Evolutionary conservation across 2,888 invertebrate species (phyloP), one percentile per base, ranked within the genome.

Genomic region (Epinotia bilunana): DNA sequence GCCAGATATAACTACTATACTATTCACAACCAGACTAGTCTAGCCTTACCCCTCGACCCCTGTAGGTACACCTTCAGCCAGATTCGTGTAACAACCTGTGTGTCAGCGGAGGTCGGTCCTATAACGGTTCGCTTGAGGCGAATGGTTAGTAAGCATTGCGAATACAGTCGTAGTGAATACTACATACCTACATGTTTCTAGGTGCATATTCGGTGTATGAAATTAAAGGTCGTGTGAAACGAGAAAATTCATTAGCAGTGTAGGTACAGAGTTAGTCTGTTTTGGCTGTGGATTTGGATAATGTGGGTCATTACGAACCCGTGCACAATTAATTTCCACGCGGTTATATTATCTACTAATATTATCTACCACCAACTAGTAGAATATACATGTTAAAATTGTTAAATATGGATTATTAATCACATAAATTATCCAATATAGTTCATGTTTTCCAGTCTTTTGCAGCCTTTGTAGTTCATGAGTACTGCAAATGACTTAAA

Each of bases 1-100:
- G 43, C 57, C 72, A 12, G 23, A 57, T 57, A 57, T 63, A 70
- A 60, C 60, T 33, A 49, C 13, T 49, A 49, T 49, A n/a, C n/a
- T 53, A 53, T 53, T n/a, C 53, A 53, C 16, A 53, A 53, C n/a
- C 53, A n/a, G n/a, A 16, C 53, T 53, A n/a, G 53, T n/a, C 53
- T 53, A 16, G 2, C n/a, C 53, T 53, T 1, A 53, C 53, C n/a
- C 6, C n/a, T n/a, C 5, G 16, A 7, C 33, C 33, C 33, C 12
- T 4, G 49, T 4, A 16, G 16, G 49, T 16, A 49, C 16, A 46
- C 1, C 13, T 46, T 46, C 4, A 49, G 16, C 49, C 12, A 53
- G 1, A 53, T 53, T 53, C 53, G n/a, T n/a, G 7, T 39, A 53
- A n/a, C n/a, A 53, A 53, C 13, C n/a, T 53, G 16, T 53, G 53